phyloP scores from a whole-genome alignment of 2,113 vertebrate species.

The Tylochromis polylepis region DNA sequence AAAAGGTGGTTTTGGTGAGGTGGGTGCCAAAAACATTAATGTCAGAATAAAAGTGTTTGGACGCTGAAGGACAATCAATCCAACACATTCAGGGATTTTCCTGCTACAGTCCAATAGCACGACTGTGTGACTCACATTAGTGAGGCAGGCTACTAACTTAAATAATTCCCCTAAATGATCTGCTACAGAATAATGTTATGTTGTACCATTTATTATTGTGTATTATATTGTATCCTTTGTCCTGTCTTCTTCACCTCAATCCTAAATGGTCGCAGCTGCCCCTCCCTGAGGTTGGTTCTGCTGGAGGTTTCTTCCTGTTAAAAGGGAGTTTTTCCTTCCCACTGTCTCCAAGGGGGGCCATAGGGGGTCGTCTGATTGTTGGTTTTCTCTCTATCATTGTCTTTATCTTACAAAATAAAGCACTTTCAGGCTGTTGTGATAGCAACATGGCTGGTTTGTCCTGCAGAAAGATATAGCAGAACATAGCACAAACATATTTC shows the following conservation, averaged over 20 bases:
- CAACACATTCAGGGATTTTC: neutral
- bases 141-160: neutral
- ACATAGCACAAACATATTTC: neutral
- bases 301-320: neutral
- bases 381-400: neutral
- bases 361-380: neutral
- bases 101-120: neutral
- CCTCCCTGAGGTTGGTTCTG: neutral
- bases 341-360: neutral
- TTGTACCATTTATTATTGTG: neutral
- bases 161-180: neutral
- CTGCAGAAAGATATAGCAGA: neutral
- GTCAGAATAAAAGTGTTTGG: neutral
- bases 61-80: neutral
- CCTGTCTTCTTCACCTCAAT: neutral
- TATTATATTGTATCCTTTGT: neutral
- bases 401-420: neutral
- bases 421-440: neutral
- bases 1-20: constrained; percentile 91
- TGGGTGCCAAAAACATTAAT: constrained; percentile 47
- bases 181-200: neutral
- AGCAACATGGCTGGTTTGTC: neutral
- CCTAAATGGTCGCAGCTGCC: neutral
- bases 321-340: neutral
- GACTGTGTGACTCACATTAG: neutral